Evolutionary conservation across 2,888 invertebrate species (phyloP), one percentile per base, ranked within the genome.

Genomic region (Caenorhabditis sinica): DNA sequence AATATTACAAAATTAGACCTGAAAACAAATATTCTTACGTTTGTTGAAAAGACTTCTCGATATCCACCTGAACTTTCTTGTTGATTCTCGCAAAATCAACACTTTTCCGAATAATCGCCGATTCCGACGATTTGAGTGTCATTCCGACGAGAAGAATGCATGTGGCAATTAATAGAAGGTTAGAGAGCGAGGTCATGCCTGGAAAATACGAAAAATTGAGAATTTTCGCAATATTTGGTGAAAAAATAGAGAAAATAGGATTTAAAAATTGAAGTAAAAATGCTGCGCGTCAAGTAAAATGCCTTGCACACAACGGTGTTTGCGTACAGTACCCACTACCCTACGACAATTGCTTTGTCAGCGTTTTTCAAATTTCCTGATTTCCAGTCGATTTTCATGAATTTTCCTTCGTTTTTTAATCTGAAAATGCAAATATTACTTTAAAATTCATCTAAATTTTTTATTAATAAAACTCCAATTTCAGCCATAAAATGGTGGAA

Each of bases 111-210:
- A 13, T 20, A 13, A 72, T 36, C n/a, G 72, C 49, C 9, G n/a
- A 30, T 13, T 45, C 60, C 9, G 72, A 60, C 3, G 40, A 20
- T 20, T 58, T 71, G 43, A 58, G 28, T n/a, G n/a, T 30, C 33
- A 60, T 23, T n/a, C 60, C 72, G 20, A 17, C 33, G 13, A 40
- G 8, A 15, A 45, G 30, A 5, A 68, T 4, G 30, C 28, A 20
- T 23, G 58, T 33, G 11, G 72, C 30, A 11, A 72, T 58, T n/a
- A 72, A 15, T 43, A 60, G 28, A 45, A 72, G 17, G 45, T 49
- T 25, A 28, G 28, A 15, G 20, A 45, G 20, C 8, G 20, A 25
- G 30, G 58, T 30, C 72, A 72, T 72, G 45, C 20, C 72, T 72
- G 72, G 0, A 71, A 53, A 71, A 23, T 23, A 13, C 17, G 20